A percentile compares a stretch with the other conserved stretches of the same genome.
These are phyloP conservation scores for Tipula vernalis DNA, from an alignment of 2,888 invertebrate species.

Conservation along the genomic window DNA sequence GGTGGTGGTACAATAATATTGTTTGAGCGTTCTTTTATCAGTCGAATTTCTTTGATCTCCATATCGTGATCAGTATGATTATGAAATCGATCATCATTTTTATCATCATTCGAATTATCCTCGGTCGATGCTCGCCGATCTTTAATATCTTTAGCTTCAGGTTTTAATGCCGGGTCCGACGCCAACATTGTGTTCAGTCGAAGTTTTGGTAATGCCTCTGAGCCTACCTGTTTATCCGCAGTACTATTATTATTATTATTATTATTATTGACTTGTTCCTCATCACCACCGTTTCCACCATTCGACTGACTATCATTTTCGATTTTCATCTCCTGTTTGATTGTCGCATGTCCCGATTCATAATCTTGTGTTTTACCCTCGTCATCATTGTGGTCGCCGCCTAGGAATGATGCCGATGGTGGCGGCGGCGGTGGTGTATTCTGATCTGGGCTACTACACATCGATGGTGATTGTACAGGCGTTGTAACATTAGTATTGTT, in stretches of 20 bases:
- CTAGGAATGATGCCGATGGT: not conserved
- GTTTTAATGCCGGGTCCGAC: slow-evolving; percentile 67
- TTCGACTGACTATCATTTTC: not conserved
- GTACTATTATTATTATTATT: not conserved
- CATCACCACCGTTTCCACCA: not conserved
- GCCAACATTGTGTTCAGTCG: slow-evolving; percentile 67
- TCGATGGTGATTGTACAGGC: not conserved
- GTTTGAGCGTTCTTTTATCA: not conserved
- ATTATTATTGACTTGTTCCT: not conserved
- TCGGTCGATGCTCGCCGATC: slow-evolving; percentile 27
- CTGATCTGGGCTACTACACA: not conserved
- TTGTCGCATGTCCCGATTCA: not conserved
- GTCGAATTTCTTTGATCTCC: slow-evolving; percentile 15
- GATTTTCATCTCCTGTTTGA: not conserved
- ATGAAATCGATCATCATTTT: slow-evolving; percentile 11
- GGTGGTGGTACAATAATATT: not conserved
- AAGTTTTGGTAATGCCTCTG: slow-evolving; percentile 44
- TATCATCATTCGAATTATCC: slow-evolving; percentile 13
- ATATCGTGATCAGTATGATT: slow-evolving; percentile 23
- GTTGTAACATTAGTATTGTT: not conserved
- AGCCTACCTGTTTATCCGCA: not conserved
- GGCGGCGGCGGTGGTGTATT: not conserved
- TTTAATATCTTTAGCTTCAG: slow-evolving; percentile 46
- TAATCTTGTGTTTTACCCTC: not conserved
- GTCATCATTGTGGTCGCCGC: not conserved